Evolutionary conservation across 30 jellyfish, hydroid and myxozoan species (phyloP).

Genomic region (Aurelia coerulea): DNA sequence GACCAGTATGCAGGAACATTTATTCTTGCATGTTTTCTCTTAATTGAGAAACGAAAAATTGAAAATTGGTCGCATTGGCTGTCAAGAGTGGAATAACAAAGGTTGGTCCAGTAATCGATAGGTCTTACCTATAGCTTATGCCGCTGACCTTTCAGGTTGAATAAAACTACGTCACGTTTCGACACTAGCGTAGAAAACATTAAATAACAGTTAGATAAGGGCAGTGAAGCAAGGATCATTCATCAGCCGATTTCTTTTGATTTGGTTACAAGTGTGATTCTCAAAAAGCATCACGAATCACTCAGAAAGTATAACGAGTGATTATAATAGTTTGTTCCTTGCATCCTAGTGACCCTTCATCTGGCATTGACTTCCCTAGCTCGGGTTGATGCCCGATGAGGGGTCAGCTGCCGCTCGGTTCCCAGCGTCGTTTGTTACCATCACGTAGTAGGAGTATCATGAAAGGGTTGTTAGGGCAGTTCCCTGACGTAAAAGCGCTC

Average conservation of each 20-base stretch:
- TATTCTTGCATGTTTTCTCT: too few relatives aligned
- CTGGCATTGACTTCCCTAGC: not conserved
- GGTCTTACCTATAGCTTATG: not conserved
- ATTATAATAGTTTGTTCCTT: too few relatives aligned
- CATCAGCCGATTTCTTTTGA: too few relatives aligned
- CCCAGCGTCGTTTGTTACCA: not conserved
- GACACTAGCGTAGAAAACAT: not conserved
- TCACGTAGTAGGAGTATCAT: not conserved
- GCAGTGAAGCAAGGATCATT: slow-evolving; percentile 2
- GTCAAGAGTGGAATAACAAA: slow-evolving; percentile 1
- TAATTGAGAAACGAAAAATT: too few relatives aligned
- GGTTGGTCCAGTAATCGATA: slow-evolving; percentile 12
- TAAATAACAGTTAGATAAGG: slow-evolving; percentile 1
- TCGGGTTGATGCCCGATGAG: not conserved
- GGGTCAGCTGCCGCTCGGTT: not conserved
- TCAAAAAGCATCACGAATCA: too few relatives aligned
- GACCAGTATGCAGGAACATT: too few relatives aligned
- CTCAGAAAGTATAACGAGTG: too few relatives aligned
- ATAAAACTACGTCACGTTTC: not conserved
- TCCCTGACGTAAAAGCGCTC: slow-evolving; percentile 22
- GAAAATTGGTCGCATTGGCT: not conserved
- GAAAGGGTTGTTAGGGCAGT: slow-evolving; percentile 4
- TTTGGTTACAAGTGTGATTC: too few relatives aligned
- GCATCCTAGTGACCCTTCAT: too few relatives aligned
- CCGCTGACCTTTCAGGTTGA: slow-evolving; percentile 4